These are phyloP conservation scores for Idaea dimidiata DNA, from an alignment of 2,888 invertebrate species.

Conservation along the genomic window DNA sequence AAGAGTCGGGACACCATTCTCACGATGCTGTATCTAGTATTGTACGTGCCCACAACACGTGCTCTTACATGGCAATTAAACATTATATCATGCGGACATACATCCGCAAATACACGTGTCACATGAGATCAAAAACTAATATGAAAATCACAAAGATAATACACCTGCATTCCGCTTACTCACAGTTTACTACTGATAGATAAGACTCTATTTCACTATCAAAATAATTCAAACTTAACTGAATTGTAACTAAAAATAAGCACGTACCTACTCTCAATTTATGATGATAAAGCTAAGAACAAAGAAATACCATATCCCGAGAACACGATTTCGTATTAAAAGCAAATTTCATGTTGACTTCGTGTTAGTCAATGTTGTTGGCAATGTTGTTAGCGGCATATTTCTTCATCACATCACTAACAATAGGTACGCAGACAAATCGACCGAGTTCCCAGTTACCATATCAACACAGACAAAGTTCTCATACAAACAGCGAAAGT, in stretches of 20 bases:
- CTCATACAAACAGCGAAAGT: constrained; percentile 56
- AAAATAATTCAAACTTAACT: constrained; percentile 11
- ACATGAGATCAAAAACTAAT: constrained; percentile 30
- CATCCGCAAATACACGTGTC: constrained; percentile 57
- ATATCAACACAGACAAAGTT: constrained; percentile 33
- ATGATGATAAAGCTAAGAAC: background rate
- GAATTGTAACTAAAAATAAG: constrained; percentile 6
- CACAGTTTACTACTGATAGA: constrained; percentile 16
- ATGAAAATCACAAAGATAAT: constrained; percentile 30
- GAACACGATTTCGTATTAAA: constrained; percentile 10
- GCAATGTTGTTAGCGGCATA: constrained; percentile 38
- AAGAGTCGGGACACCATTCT: constrained; percentile 30
- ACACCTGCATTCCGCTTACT: constrained; percentile 16
- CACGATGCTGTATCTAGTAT: constrained; percentile 34
- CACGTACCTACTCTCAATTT: constrained; percentile 13
- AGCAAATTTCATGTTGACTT: constrained; percentile 33
- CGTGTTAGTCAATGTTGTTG: too few species aligned
- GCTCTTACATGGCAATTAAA: constrained; percentile 53
- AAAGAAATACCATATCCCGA: constrained; percentile 8
- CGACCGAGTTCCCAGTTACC: constrained; percentile 51
- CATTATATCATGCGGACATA: constrained; percentile 48
- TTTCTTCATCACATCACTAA: constrained; percentile 42
- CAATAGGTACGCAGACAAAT: constrained; percentile 42
- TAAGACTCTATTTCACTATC: constrained; percentile 9
- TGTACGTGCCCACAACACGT: constrained; percentile 58